Percentiles rank a stretch among this genome's conserved stretches.
These are phyloP conservation scores for Saccostrea echinata DNA, from an alignment of 1,140 invertebrate genomes.

Conservation along the genomic window DNA sequence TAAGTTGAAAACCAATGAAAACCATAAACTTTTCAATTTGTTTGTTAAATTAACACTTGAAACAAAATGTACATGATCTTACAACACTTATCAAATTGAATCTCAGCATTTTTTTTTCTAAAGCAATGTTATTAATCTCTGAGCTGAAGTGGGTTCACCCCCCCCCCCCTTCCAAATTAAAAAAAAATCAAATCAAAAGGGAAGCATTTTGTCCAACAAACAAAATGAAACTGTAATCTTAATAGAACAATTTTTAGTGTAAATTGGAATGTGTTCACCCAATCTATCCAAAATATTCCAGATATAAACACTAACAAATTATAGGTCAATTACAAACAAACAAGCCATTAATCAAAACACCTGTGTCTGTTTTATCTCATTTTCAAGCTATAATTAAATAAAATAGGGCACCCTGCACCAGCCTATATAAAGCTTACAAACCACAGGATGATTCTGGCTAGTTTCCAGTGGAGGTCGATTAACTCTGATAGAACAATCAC, in stretches of 20 bases:
- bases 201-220: too few species aligned
- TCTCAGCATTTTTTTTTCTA: too few species aligned
- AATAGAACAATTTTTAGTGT: neutral
- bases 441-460: neutral
- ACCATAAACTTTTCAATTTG: too few species aligned
- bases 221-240: too few species aligned
- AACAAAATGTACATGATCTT: too few species aligned
- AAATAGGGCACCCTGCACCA: neutral
- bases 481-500: slow-evolving; percentile 20
- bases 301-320: neutral
- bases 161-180: too few species aligned
- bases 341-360: slow-evolving; percentile 9
- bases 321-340: neutral
- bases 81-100: too few species aligned
- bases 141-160: too few species aligned
- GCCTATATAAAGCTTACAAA: neutral
- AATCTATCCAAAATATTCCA: too few species aligned
- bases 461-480: neutral
- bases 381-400: neutral
- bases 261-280: neutral
- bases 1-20: neutral
- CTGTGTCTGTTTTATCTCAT: neutral
- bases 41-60: too few species aligned
- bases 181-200: too few species aligned
- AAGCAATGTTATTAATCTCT: too few species aligned